Percentiles rank a stretch among this genome's conserved stretches.
Evolutionary conservation across 1,140 invertebrate genomes (phyloP).

Genomic region (Pseudomyrmex concolor): DNA sequence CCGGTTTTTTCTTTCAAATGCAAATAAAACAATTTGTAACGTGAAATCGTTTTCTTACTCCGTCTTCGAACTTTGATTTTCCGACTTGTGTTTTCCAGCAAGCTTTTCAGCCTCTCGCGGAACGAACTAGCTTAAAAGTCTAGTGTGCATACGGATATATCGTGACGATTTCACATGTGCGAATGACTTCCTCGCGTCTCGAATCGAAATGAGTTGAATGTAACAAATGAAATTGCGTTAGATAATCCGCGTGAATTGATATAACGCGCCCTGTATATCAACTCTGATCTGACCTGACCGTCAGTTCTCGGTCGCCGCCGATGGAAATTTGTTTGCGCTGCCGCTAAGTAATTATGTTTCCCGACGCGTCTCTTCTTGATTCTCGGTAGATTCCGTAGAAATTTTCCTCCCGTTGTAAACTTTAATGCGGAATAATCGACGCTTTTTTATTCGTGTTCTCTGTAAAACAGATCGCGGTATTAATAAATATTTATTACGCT

Average conservation of each 20-base stretch:
- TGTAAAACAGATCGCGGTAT: neutral
- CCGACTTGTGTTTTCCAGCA: too few species aligned
- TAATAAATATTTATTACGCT: conserved; percentile 13
- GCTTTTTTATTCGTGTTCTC: conserved; percentile 1
- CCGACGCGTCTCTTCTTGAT: neutral
- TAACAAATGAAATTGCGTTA: conserved; percentile 28
- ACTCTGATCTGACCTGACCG: neutral
- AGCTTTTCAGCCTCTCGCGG: too few species aligned
- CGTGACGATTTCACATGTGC: neutral
- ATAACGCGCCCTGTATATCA: neutral
- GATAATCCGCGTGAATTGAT: conserved; percentile 32
- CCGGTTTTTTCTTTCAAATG: neutral
- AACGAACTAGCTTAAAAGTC: too few species aligned
- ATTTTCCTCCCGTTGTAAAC: conserved; percentile 13
- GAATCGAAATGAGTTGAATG: conserved; percentile 1
- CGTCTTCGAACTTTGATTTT: too few species aligned
- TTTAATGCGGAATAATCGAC: neutral
- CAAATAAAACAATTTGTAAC: neutral
- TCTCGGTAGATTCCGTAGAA: conserved; percentile 12
- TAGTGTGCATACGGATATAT: too few species aligned
- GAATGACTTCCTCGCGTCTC: neutral
- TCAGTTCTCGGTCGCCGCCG: neutral
- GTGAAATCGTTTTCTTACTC: neutral
- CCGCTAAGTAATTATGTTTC: conserved; percentile 44
- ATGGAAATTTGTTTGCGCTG: conserved; percentile 30